A percentile compares a stretch with the other conserved stretches of the same genome.
phyloP scores from a whole-genome alignment of 2,888 invertebrate genomes.

The Artemia sinica region DNA sequence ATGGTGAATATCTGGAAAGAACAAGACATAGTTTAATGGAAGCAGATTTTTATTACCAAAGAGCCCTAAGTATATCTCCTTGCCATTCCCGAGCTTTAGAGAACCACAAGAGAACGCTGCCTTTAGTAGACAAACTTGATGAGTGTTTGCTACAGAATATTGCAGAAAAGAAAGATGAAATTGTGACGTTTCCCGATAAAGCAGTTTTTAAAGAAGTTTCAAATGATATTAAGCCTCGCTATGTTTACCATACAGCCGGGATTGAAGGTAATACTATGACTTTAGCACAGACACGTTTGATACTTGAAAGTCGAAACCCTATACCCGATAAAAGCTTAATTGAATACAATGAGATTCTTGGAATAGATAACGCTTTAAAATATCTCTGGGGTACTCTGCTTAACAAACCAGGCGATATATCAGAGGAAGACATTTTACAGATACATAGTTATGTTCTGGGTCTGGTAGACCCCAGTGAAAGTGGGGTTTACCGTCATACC shows the following conservation, averaged over 20 bases:
- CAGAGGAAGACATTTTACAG: conserved; percentile 68
- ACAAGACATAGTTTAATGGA: conserved; percentile 65
- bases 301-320: conserved; percentile 65
- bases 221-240: conserved; percentile 78
- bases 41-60: conserved; percentile 71
- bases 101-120: conserved; percentile 66
- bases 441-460: conserved; percentile 84
- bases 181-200: conserved; percentile 62
- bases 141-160: conserved; percentile 54
- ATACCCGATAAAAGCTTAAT: conserved; percentile 76
- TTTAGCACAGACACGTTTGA: conserved; percentile 69
- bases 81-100: conserved; percentile 57
- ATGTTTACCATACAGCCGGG: conserved; percentile 90
- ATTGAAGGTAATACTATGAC: conserved; percentile 97
- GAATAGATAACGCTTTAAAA: conserved; percentile 82
- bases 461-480: conserved; percentile 79
- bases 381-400: conserved; percentile 58
- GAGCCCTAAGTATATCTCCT: conserved; percentile 66
- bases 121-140: conserved; percentile 76
- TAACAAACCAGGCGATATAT: conserved; percentile 51
- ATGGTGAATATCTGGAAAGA: conserved; percentile 79
- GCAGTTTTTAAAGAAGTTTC: conserved; percentile 67
- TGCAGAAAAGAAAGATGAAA: conserved; percentile 62
- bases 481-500: conserved; percentile 67
- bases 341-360: conserved; percentile 91